Evolutionary conservation across 2,888 invertebrate genomes (phyloP), one percentile per base, ranked within the genome.

Genomic region (Pherbina coryleti): DNA sequence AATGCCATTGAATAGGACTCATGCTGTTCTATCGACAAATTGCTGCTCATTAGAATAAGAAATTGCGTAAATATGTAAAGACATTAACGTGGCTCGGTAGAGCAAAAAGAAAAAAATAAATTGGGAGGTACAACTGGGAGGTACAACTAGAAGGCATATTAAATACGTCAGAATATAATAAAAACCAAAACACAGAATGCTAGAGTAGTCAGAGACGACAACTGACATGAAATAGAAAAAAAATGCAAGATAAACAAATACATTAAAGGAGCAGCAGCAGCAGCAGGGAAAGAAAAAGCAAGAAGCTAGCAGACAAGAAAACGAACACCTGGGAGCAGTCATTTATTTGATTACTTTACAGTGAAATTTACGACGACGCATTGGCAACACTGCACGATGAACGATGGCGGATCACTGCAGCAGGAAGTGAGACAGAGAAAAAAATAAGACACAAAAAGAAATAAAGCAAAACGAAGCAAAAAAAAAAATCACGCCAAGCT

Each of bases 311-410:
- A 22, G 9, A 37, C 17, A 31, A 62, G 62, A 17, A 34, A 66
- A 66, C 31, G 37, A 67, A 44, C 67, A 67, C 67, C 67, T 67
- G 67, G 67, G 67, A 34, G 67, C 34, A 67, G 67, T 67, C 67
- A 67, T 67, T 67, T 67, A 67, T 57, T 72, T 72, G 73, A 64
- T 51, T 74, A 64, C 53, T 31, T 64, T 49, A 19, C 25, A 64
- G 53, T 11, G 64, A 49, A 64, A 64, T 51, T 51, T 64, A 64
- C 51, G 74, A 72, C 19, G 72, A 22, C 19, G 19, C 34, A 64
- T 22, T 31, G 51, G 31, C 74, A 31, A 51, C 31, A 25, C 53
- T 28, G 64, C 0, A 9, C 53, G 31, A 8, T 19, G 70, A 9
- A 28, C 28, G 70, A 8, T 4, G 14, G n/a, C 4, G 70, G 34